Percentiles rank a stretch among this genome's conserved stretches.
These are phyloP conservation scores for Coreius guichenoti DNA, from an alignment of 2,797 vertebrate species.

Conservation along the genomic window DNA sequence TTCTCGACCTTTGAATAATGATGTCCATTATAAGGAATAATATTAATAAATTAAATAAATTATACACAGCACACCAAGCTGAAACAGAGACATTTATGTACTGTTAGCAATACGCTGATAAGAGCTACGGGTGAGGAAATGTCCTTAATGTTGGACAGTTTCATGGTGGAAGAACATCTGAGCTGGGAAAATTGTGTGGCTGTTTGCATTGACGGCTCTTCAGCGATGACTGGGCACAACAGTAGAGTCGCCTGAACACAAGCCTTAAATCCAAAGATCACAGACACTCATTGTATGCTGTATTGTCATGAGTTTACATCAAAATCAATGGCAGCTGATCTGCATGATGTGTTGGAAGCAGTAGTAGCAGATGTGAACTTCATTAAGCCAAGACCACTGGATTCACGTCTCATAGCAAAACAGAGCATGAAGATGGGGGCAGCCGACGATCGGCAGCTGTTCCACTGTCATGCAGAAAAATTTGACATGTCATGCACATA, in stretches of 20 bases:
- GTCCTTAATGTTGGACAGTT: neutral
- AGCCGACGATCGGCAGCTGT: neutral
- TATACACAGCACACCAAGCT: too few relatives aligned
- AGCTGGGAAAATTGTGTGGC: neutral
- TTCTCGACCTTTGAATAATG: too few relatives aligned
- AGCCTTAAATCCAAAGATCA: slow-evolving; percentile 4
- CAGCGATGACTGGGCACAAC: neutral
- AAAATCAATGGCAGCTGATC: neutral
- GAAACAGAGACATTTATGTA: too few relatives aligned
- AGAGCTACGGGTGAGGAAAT: neutral
- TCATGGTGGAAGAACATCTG: neutral
- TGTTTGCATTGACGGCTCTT: neutral
- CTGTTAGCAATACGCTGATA: too few relatives aligned
- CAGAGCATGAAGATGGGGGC: too few relatives aligned
- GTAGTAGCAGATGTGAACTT: neutral
- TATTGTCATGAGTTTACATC: neutral
- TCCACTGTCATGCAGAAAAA: neutral
- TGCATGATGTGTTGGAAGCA: neutral
- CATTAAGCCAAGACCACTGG: neutral
- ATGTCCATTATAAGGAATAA: too few relatives aligned
- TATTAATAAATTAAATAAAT: too few relatives aligned
- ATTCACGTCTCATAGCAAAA: neutral
- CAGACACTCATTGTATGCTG: slow-evolving; percentile 7
- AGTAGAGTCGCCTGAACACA: neutral
- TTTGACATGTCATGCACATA: too few relatives aligned